Conservation (phyloP, 2,888 invertebrate species). For the Agrilus cyanescens region DNA sequence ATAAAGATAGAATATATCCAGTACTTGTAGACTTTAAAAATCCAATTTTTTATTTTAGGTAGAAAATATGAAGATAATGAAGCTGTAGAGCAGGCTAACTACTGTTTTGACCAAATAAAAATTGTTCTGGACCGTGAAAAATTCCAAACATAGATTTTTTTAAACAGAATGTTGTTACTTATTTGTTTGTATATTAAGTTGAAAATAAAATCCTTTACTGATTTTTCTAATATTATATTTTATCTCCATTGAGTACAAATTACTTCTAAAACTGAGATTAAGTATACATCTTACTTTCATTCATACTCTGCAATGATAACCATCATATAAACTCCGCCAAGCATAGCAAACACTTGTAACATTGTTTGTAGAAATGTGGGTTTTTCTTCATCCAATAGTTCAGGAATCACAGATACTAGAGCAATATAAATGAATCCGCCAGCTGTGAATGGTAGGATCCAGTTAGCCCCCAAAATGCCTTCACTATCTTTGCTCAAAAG, state of each 20-base stretch:
- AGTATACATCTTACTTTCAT: conserved; percentile 29
- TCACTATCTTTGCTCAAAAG: conserved; percentile 66
- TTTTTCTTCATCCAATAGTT: conserved; percentile 77
- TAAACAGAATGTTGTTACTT: conserved; percentile 14
- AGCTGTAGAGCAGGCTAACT: conserved; percentile 60
- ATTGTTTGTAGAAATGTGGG: conserved; percentile 74
- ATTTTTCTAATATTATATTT: not conserved
- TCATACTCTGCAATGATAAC: conserved; percentile 79
- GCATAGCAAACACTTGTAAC: conserved; percentile 78
- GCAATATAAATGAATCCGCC: conserved; percentile 99
- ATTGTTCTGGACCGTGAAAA: conserved; percentile 11
- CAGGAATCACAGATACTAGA: conserved; percentile 96
- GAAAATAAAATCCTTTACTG: conserved; percentile 2
- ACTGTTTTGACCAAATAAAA: conserved; percentile 66
- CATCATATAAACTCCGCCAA: conserved; percentile 92
- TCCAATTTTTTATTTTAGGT: conserved; percentile 36
- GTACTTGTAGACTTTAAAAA: not conserved
- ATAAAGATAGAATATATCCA: no score
- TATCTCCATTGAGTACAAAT: not conserved
- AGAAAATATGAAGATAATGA: conserved; percentile 51
- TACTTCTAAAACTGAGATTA: not conserved
- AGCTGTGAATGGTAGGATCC: conserved; percentile 95
- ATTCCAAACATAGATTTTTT: no score
- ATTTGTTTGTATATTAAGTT: conserved; percentile 3
- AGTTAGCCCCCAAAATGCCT: conserved; percentile 59